phyloP scores from a whole-genome alignment of 2,888 invertebrate genomes.

The Isoperla grammatica region DNA sequence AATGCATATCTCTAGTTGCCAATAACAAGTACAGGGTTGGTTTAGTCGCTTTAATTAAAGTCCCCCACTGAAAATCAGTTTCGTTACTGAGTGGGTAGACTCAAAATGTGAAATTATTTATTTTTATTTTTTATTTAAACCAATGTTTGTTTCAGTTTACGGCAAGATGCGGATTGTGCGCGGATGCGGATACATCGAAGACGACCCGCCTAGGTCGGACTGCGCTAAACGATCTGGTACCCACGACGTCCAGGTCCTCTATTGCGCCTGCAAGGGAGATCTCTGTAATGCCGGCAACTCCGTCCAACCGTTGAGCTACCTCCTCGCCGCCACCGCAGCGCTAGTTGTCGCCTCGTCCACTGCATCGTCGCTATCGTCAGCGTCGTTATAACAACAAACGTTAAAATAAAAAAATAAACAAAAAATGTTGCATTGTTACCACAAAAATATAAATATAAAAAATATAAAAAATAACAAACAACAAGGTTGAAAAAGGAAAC shows the following conservation, averaged over 20 bases:
- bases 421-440: constrained; percentile 5
- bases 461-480: not conserved
- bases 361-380: not conserved
- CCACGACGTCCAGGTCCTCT: constrained; percentile 65
- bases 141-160: constrained; percentile 55
- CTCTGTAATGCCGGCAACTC: constrained; percentile 57
- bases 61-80: too few species aligned
- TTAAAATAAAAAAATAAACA: too few species aligned
- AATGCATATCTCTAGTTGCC: too few species aligned
- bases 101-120: too few species aligned
- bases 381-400: constrained; percentile 8
- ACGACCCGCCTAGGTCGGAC: constrained; percentile 49
- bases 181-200: constrained; percentile 71
- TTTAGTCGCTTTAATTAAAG: too few species aligned
- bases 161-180: constrained; percentile 71
- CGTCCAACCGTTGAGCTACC: constrained; percentile 29
- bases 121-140: too few species aligned
- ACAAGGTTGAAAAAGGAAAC: not conserved
- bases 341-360: not conserved
- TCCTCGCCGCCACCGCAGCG: not conserved
- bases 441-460: not conserved
- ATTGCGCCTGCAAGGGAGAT: constrained; percentile 72
- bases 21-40: too few species aligned
- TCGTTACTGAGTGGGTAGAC: too few species aligned
- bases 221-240: constrained; percentile 68